Evolutionary conservation across 2,113 vertebrate genomes (phyloP), one percentile per base, ranked within the genome.

Genomic region (Noctilio leporinus): DNA sequence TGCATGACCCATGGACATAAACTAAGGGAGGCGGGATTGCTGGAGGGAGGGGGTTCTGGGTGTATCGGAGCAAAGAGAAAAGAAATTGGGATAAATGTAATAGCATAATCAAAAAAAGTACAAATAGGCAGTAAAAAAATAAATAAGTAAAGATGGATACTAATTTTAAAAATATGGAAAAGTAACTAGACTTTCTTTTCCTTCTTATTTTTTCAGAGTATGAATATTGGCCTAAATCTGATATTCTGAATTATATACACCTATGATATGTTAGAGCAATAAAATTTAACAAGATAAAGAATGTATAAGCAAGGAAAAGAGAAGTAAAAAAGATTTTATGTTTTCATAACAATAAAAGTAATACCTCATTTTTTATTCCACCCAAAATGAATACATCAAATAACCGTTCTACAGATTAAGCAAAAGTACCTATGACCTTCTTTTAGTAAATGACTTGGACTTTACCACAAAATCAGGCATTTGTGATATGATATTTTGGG

Each of bases 161-260:
- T n/a, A n/a, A n/a, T n/a, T n/a, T n/a, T n/a, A 47, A 62, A 47
- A 89, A 53, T 12, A 70, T 51, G 72, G 22, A 73, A 91, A 91
- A 89, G 20, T 95, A 35, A 17, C n/a, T 87, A 89, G 19, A 88
- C 49, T 94, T 80, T 94, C 20, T 92, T 78, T 94, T 55, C 20
- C 26, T 85, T 76, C 43, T 83, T 51, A 33, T 76, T 62, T 69
- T 88, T 95, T 69, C 45, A 49, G 59, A 92, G 38, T 57, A 73
- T 17, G 7, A 8, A 22, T 83, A 45, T 62, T 81, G 24, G 87
- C 30, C 55, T 81, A 91, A 47, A 78, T 59, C 22, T 81, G 43
- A 14, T 87, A 17, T 19, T 80, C 59, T 28, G 49, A 85, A 53
- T 43, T 47, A 80, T 4, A 94, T 73, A 72, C 7, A 17, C 12